Base-by-base conservation (phyloP, 2,888 invertebrate genomes). In the Chaetoderma sp. region DNA sequence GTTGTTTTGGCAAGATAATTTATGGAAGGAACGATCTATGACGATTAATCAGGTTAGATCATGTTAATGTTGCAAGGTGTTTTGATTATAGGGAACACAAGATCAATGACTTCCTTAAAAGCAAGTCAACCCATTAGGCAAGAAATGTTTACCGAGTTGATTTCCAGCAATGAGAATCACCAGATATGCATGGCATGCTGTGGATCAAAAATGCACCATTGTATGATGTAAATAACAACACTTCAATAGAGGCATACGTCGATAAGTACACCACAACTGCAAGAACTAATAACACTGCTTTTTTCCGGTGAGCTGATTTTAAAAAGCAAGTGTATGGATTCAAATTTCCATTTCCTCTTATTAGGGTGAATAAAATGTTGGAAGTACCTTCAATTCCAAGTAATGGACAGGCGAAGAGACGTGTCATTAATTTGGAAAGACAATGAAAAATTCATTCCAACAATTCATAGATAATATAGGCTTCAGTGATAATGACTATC, bases 161-260 rank as follows among this genome's bases (percentile, higher is more conserved):
- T 30, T 69, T 71, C 52, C 66, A 68, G 42, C 59, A 63, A 18
- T 21, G 68, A 33, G 68, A 66, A 2, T 72, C 67, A 45, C 63
- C 72, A 60, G 63, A 71, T 65, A 45, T 68, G 16, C 66, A 71
- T 44, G 56, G 47, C 47, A 28, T 72, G 0, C 1, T 67, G 6
- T 74, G 71, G 74, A 55, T 71, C 16, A 23, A 61, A 57, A 39
- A 68, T 67, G 68, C 69, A 21, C 32, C n/a, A 56, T 13, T 13
- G n/a, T 36, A n/a, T n/a, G n/a, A n/a, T 36, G 39, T n/a, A 36
- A n/a, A 36, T 36, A n/a, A n/a, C 10, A n/a, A n/a, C 10, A 10
- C 10, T 13, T 10, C 39, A 10, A 36, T 36, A 13, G 39, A 10
- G n/a, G 39, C 10, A 10, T 36, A 13, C 39, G 39, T 36, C n/a